Percentiles rank a stretch among this genome's conserved stretches.
Evolutionary conservation across 2,797 vertebrate genomes (phyloP).

Genomic region (Smutsia gigantea): DNA sequence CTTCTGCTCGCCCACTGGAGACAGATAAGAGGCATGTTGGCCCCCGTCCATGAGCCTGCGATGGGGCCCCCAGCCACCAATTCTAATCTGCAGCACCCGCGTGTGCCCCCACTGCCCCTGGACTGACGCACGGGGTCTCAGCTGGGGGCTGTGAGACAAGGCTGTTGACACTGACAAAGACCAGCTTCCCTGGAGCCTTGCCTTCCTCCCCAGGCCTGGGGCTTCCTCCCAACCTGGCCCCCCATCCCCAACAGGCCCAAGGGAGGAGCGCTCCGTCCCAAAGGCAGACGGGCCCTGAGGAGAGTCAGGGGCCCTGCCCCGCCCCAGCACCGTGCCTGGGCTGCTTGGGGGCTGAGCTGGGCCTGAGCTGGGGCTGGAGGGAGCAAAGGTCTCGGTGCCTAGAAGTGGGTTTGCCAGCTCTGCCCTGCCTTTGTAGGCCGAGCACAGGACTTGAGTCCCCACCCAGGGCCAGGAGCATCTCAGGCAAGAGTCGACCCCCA

Average conservation of each 20-base stretch:
- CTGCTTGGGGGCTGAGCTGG: not conserved
- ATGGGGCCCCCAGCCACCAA: not conserved
- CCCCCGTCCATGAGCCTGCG: not conserved
- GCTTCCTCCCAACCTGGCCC: not conserved
- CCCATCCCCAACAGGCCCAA: no score
- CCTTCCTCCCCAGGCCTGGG: not conserved
- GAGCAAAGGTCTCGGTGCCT: rapidly evolving
- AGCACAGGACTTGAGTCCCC: not conserved
- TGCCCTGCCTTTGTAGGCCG: rapidly evolving
- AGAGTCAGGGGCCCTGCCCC: not conserved
- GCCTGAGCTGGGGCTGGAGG: not conserved
- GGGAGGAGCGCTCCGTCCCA: not conserved
- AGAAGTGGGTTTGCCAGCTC: not conserved
- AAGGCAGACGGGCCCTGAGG: not conserved
- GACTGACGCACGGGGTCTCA: rapidly evolving
- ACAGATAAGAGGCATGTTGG: constrained; percentile 53
- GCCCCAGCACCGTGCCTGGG: not conserved
- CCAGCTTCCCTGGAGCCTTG: not conserved
- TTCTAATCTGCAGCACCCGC: not conserved
- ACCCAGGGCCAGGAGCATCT: no score
- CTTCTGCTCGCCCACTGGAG: not conserved
- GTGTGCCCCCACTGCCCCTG: not conserved
- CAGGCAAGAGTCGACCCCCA: no score
- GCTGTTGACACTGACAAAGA: not conserved
- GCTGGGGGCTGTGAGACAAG: rapidly evolving